Conservation (phyloP, 2,888 invertebrate species). For the Netelia melanura region DNA sequence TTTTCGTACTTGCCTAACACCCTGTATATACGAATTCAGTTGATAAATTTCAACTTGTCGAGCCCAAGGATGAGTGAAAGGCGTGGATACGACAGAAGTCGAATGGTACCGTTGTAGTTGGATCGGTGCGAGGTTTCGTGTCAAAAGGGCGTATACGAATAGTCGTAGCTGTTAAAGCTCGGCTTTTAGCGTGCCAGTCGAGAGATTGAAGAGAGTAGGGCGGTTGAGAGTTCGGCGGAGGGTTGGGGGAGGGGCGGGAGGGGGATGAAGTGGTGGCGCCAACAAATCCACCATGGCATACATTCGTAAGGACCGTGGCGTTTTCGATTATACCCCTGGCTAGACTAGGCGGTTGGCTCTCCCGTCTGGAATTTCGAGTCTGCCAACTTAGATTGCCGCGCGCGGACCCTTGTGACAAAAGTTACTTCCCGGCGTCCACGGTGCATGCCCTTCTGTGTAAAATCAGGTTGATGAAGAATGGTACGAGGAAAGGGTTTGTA, state of each 20-base stretch:
- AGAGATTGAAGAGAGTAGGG: too few relatives aligned
- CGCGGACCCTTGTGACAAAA: slow-evolving; percentile 70
- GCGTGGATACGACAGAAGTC: slow-evolving; percentile 38
- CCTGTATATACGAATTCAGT: neutral
- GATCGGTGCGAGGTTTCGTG: slow-evolving; percentile 48
- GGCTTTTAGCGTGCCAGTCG: too few relatives aligned
- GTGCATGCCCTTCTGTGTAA: slow-evolving; percentile 18
- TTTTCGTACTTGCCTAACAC: too few relatives aligned
- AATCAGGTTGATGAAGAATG: slow-evolving; percentile 43
- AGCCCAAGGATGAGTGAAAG: slow-evolving; percentile 33
- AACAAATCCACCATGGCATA: slow-evolving; percentile 17
- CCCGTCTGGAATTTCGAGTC: slow-evolving; percentile 65
- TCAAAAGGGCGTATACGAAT: slow-evolving; percentile 61
- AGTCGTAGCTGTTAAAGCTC: slow-evolving; percentile 8
- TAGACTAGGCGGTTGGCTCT: slow-evolving; percentile 27
- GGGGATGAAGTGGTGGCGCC: slow-evolving; percentile 24
- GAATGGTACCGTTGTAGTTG: slow-evolving; percentile 48
- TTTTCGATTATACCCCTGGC: slow-evolving; percentile 57
- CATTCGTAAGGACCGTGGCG: slow-evolving; percentile 33
- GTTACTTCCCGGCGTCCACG: slow-evolving; percentile 50
- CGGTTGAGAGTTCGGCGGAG: neutral
- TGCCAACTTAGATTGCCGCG: slow-evolving; percentile 68
- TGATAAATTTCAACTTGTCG: slow-evolving; percentile 10
- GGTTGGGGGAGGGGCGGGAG: neutral
- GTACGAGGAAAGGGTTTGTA: slow-evolving; percentile 9